phyloP scores from a whole-genome alignment of 2,888 invertebrate species.

The Drosophila limbata region DNA sequence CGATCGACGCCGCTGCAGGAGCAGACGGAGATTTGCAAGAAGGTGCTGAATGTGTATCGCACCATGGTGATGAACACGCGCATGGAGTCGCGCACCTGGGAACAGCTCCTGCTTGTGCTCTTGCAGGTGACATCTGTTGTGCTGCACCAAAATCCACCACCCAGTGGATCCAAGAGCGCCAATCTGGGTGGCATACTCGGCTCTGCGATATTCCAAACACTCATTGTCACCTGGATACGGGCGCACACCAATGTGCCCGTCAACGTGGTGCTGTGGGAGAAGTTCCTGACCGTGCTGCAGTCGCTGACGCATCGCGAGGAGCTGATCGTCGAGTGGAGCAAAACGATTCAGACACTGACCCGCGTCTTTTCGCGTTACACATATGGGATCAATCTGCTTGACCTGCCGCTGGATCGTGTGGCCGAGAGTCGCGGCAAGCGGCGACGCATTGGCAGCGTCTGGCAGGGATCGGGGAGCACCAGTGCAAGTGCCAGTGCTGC shows the following conservation, averaged over 20 bases:
- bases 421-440: conserved; percentile 92
- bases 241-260: conserved; percentile 97
- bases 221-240: conserved; percentile 99
- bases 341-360: conserved; percentile 98
- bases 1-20: conserved; percentile 92
- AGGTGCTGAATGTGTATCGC: conserved; percentile 97
- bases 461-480: conserved; percentile 80
- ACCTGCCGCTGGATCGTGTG: conserved; percentile 92
- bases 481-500: conserved; percentile 26
- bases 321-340: conserved; percentile 98
- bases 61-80: conserved; percentile 98
- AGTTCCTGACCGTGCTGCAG: conserved; percentile 94
- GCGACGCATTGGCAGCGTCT: conserved; percentile 86
- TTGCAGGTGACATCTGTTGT: conserved; percentile 96
- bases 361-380: conserved; percentile 97
- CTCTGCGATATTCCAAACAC: conserved; percentile 95
- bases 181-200: conserved; percentile 92
- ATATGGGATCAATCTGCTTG: conserved; percentile 96
- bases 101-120: conserved; percentile 93
- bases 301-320: conserved; percentile 97
- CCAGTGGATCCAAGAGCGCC: conserved; percentile 88
- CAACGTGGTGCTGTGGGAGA: conserved; percentile 95
- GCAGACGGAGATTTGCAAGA: conserved; percentile 97
- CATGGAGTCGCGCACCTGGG: conserved; percentile 97
- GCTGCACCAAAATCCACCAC: conserved; percentile 90